A percentile compares a stretch with the other conserved stretches of the same genome.
Conservation (phyloP, 2,888 invertebrate species). For the Pollenia amentaria region DNA sequence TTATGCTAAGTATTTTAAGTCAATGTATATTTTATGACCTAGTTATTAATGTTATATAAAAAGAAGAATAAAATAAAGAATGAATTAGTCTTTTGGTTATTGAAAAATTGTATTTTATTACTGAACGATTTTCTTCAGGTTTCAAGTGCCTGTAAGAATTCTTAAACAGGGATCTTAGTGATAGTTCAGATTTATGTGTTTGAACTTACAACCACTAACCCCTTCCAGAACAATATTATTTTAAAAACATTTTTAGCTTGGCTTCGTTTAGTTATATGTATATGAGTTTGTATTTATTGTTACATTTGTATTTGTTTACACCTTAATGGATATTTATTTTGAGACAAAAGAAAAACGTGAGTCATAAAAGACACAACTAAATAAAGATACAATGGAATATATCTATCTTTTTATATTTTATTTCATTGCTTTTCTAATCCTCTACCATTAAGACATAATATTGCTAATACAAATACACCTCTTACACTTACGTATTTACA, state of each 20-base stretch:
- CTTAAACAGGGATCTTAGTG: no score
- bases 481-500: conserved; percentile 4
- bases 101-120: no score
- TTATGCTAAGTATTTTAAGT: no score
- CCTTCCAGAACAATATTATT: no score
- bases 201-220: no score
- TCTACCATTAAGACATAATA: conserved; percentile 34
- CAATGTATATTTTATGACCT: no score
- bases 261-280: background rate
- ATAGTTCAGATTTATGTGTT: no score
- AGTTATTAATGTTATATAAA: no score
- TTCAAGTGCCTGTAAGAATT: no score
- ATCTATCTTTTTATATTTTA: conserved; percentile 22
- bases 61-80: no score
- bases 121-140: no score
- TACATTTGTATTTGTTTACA: conserved; percentile 67
- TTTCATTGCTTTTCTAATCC: conserved; percentile 52
- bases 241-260: background rate
- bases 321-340: conserved; percentile 71
- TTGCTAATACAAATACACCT: conserved; percentile 19
- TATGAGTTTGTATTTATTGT: conserved; percentile 18
- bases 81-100: no score
- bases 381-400: conserved; percentile 40
- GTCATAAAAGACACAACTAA: conserved; percentile 50
- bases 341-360: conserved; percentile 64